Conservation (phyloP, 2,888 invertebrate genomes). For the Deilephila elpenor region DNA sequence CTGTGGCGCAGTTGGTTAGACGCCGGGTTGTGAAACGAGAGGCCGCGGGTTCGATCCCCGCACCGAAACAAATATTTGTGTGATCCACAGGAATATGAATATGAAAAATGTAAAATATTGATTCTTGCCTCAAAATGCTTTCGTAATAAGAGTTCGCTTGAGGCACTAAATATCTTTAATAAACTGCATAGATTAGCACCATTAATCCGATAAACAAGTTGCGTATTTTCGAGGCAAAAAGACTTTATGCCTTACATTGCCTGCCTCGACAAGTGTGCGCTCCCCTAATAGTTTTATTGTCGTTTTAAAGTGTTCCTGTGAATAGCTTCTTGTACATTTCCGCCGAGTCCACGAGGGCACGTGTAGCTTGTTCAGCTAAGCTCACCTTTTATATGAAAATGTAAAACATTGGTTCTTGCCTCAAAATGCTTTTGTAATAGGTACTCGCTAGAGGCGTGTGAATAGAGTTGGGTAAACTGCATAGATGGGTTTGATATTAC, state of each 20-base stretch:
- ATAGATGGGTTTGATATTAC: too few species aligned
- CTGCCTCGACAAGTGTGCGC: conserved; percentile 1
- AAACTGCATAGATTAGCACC: too few species aligned
- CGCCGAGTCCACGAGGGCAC: not conserved
- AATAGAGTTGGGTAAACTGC: too few species aligned
- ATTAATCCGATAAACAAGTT: too few species aligned
- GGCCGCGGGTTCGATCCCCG: too few species aligned
- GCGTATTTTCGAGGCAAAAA: too few species aligned
- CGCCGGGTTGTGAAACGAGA: too few species aligned
- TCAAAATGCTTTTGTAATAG: not conserved
- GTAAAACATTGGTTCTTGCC: not conserved
- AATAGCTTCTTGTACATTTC: conserved; percentile 12
- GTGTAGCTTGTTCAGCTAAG: not conserved
- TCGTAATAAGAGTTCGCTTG: not conserved
- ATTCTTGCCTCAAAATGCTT: not conserved
- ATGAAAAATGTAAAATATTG: not conserved
- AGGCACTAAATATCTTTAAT: not conserved
- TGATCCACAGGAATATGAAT: too few species aligned
- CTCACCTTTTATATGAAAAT: not conserved
- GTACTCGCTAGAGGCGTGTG: not conserved
- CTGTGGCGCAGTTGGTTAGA: too few species aligned
- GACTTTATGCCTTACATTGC: not conserved
- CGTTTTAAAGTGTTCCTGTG: conserved; percentile 14
- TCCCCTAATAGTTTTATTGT: not conserved
- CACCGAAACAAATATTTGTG: too few species aligned